Evolutionary conservation across 2,797 vertebrate genomes (phyloP).

Genomic region (Fringilla coelebs): DNA sequence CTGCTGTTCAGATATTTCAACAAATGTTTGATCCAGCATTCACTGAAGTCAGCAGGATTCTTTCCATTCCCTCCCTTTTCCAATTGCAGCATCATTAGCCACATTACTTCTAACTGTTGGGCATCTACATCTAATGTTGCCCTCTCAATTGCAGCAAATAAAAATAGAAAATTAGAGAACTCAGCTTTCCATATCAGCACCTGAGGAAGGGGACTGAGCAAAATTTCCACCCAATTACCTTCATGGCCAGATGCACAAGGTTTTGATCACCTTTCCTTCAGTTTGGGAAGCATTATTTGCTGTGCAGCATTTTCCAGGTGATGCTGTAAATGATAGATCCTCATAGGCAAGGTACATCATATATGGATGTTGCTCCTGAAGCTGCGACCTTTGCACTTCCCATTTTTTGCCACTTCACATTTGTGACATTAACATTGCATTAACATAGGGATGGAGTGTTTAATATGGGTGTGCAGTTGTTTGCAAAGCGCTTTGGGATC

Average conservation of each 20-base stretch:
- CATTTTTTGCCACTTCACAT: background rate
- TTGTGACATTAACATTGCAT: background rate
- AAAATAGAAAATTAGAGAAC: conserved; percentile 40
- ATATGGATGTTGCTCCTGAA: background rate
- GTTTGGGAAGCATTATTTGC: background rate
- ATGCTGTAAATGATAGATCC: background rate
- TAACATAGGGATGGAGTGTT: background rate
- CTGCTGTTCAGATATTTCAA: background rate
- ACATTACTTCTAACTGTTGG: conserved; percentile 20
- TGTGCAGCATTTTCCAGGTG: background rate
- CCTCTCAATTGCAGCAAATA: conserved; percentile 37
- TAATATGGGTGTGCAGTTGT: background rate
- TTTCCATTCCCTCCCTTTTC: background rate
- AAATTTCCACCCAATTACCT: conserved; percentile 26
- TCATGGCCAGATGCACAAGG: background rate
- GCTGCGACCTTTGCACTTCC: background rate
- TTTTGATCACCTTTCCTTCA: background rate
- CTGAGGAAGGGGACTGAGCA: background rate
- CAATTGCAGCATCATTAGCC: conserved; percentile 43
- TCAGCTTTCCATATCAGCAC: conserved; percentile 5
- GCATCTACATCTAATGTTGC: background rate
- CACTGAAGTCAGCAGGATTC: conserved; percentile 35
- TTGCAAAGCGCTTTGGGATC: conserved; percentile 24
- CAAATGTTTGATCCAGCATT: conserved; percentile 4
- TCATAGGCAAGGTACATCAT: background rate